Percentiles rank a stretch among this genome's conserved stretches.
Conservation (phyloP, 2,113 vertebrate species). For the Perca flavescens region DNA sequence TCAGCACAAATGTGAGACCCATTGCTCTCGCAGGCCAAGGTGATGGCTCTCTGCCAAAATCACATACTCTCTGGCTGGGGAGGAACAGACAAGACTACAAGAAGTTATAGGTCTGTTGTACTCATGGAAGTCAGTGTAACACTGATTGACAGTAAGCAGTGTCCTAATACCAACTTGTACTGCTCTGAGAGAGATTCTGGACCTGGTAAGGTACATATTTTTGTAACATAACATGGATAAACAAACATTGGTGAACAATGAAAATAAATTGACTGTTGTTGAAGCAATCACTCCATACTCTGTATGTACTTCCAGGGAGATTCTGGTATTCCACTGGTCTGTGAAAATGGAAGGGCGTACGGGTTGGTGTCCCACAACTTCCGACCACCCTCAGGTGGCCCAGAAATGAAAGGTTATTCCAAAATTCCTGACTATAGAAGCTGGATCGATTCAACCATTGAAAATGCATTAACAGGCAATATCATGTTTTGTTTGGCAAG, state of each 20-base stretch:
- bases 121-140: constrained; percentile 80
- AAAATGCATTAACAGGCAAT: neutral
- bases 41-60: constrained; percentile 9
- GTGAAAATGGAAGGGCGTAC: too few species aligned
- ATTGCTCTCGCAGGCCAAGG: constrained; percentile 28
- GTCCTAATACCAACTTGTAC: constrained; percentile 64
- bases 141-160: constrained; percentile 60
- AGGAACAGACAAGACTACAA: rapidly evolving
- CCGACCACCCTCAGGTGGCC: too few species aligned
- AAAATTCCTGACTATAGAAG: too few species aligned
- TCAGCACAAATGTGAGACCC: constrained; percentile 67
- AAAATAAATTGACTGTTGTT: neutral
- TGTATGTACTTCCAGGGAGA: neutral
- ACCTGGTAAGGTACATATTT: constrained; percentile 56
- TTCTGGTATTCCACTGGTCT: too few species aligned
- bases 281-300: neutral
- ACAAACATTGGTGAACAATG: neutral
- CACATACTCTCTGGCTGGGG: constrained; percentile 85
- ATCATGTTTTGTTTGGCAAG: neutral
- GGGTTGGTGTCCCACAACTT: too few species aligned
- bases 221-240: neutral
- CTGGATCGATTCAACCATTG: too few species aligned
- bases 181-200: constrained; percentile 81
- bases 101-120: rapidly evolving
- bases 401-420: too few species aligned